Conservation (phyloP, 2,797 vertebrate species). For the Propithecus deckenii region DNA sequence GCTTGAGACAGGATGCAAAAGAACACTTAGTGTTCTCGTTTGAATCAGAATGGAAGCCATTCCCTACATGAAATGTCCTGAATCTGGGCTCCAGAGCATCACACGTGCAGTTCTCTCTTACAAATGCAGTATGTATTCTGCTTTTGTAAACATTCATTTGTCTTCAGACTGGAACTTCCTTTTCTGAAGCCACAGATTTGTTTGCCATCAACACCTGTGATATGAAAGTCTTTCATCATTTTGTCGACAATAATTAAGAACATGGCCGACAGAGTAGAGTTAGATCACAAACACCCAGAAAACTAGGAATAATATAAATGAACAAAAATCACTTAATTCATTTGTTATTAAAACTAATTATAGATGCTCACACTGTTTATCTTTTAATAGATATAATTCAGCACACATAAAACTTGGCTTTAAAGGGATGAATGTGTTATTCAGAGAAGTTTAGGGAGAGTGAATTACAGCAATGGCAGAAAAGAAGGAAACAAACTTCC, state of each 20-base stretch:
- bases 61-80: not conserved
- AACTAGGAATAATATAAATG: slow-evolving; percentile 34
- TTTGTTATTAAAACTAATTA: slow-evolving; percentile 46
- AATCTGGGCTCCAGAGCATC: not conserved
- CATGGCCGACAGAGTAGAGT: not conserved
- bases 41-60: not conserved
- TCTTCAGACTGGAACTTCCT: slow-evolving; percentile 37
- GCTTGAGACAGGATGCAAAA: not conserved
- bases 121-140: slow-evolving; percentile 9
- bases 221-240: slow-evolving; percentile 69
- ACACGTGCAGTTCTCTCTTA: not conserved
- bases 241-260: slow-evolving; percentile 37
- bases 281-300: not conserved
- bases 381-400: not conserved
- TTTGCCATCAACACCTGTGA: slow-evolving; percentile 50
- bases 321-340: slow-evolving; percentile 2
- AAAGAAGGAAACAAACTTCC: not conserved
- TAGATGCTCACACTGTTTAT: not conserved
- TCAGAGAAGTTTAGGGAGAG: not conserved
- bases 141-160: slow-evolving; percentile 52
- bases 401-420: slow-evolving; percentile 1
- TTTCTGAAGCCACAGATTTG: slow-evolving; percentile 56
- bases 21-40: not conserved
- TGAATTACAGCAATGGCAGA: not conserved
- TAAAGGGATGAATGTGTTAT: slow-evolving; percentile 16